A percentile compares a stretch with the other conserved stretches of the same genome.
Evolutionary conservation across 2,888 invertebrate genomes (phyloP).

Genomic region (Dryomyza anilis): DNA sequence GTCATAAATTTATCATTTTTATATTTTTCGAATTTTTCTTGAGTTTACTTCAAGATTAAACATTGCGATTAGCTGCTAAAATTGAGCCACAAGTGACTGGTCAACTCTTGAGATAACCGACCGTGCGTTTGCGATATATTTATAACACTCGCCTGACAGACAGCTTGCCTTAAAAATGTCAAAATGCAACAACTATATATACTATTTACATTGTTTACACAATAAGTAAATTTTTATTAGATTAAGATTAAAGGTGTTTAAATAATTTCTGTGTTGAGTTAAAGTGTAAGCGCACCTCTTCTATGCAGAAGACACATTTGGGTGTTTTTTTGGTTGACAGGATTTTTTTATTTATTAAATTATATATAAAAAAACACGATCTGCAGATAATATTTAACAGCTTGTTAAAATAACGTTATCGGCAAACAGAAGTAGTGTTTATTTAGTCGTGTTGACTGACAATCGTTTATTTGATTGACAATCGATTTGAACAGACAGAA

Average conservation of each 20-base stretch:
- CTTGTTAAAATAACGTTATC: no score
- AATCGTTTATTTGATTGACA: no score
- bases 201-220: constrained; percentile 1
- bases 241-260: neutral
- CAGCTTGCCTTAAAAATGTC: constrained; percentile 38
- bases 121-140: constrained; percentile 18
- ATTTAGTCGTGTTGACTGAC: no score
- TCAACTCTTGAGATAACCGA: neutral
- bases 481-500: no score
- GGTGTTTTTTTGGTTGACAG: no score
- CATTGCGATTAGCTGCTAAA: constrained; percentile 1
- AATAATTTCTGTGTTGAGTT: no score
- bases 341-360: no score
- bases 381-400: no score
- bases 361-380: no score
- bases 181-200: constrained; percentile 6
- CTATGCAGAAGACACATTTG: no score
- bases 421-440: no score
- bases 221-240: constrained; percentile 2
- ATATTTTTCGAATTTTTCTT: neutral
- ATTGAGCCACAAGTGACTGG: constrained; percentile 14
- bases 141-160: constrained; percentile 35
- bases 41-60: neutral
- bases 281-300: no score
- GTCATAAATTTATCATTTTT: constrained; percentile 9